phyloP scores from a whole-genome alignment of 2,797 vertebrate species.

The Myotis planiceps region DNA sequence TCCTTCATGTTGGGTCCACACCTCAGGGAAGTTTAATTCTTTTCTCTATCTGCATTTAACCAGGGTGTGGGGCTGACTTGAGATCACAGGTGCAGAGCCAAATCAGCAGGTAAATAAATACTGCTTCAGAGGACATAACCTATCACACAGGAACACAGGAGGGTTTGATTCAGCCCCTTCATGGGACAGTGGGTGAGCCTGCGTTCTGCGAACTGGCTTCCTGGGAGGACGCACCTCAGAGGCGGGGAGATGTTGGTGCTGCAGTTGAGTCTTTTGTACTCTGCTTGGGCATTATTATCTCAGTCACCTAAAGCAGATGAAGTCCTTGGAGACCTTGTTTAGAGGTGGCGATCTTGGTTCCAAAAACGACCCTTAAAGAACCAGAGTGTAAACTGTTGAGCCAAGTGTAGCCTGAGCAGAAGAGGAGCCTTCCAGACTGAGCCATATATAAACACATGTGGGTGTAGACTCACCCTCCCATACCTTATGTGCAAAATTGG shows the following conservation, averaged over 20 bases:
- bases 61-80: not conserved
- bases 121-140: not conserved
- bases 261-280: not conserved
- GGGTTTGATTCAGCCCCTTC: not conserved
- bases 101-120: not conserved
- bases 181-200: not conserved
- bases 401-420: conserved; percentile 47
- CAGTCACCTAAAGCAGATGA: not conserved
- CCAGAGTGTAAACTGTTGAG: not conserved
- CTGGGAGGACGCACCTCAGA: not conserved
- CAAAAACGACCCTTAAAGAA: conserved; percentile 53
- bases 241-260: not conserved
- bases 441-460: conserved; percentile 65
- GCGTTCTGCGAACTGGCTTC: not conserved
- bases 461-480: conserved; percentile 45
- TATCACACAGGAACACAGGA: not conserved
- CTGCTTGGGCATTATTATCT: not conserved
- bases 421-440: conserved; percentile 62
- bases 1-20: not conserved
- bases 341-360: not conserved
- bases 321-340: conserved; percentile 16
- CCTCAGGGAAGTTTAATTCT: not conserved
- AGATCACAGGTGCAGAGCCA: not conserved
- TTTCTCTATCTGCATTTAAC: not conserved
- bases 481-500: conserved; percentile 68